Conservation (phyloP, 1,140 invertebrate genomes). For the Drosophila ogumai region DNA sequence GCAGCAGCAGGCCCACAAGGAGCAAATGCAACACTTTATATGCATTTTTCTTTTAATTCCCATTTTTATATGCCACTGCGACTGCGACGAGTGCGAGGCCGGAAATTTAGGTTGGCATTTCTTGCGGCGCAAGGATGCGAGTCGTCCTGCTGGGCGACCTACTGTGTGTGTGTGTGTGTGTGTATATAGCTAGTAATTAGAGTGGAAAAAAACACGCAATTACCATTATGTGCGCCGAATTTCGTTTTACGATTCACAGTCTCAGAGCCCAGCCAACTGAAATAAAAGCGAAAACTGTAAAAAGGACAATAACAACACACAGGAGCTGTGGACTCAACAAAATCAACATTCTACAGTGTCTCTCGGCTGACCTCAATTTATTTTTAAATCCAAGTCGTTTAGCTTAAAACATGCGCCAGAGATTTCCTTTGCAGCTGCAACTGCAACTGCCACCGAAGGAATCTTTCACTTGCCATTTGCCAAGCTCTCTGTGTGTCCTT, state of each 20-base stretch:
- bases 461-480: slow-evolving; percentile 26
- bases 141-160: slow-evolving; percentile 7
- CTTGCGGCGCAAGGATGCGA: slow-evolving; percentile 56
- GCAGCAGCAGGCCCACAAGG: slow-evolving; percentile 34
- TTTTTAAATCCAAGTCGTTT: slow-evolving; percentile 79
- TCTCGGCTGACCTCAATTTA: slow-evolving; percentile 73
- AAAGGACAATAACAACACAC: slow-evolving; percentile 16
- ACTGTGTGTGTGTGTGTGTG: slow-evolving; percentile 21
- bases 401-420: slow-evolving; percentile 74
- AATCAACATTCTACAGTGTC: slow-evolving; percentile 54
- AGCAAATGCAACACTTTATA: slow-evolving; percentile 82
- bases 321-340: slow-evolving; percentile 20
- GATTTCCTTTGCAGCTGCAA: slow-evolving; percentile 29
- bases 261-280: slow-evolving; percentile 33
- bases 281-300: slow-evolving; percentile 45
- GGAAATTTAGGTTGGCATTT: slow-evolving; percentile 78
- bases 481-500: slow-evolving; percentile 6
- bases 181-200: slow-evolving; percentile 77
- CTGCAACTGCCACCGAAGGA: slow-evolving; percentile 11
- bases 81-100: slow-evolving; percentile 37
- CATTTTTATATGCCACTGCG: slow-evolving; percentile 64
- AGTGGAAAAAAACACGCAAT: slow-evolving; percentile 80
- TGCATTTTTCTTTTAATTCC: slow-evolving; percentile 82
- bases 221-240: slow-evolving; percentile 81
- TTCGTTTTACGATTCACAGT: slow-evolving; percentile 68